Base-by-base conservation (phyloP, 1,140 invertebrate species). In the Camponotus pennsylvanicus region DNA sequence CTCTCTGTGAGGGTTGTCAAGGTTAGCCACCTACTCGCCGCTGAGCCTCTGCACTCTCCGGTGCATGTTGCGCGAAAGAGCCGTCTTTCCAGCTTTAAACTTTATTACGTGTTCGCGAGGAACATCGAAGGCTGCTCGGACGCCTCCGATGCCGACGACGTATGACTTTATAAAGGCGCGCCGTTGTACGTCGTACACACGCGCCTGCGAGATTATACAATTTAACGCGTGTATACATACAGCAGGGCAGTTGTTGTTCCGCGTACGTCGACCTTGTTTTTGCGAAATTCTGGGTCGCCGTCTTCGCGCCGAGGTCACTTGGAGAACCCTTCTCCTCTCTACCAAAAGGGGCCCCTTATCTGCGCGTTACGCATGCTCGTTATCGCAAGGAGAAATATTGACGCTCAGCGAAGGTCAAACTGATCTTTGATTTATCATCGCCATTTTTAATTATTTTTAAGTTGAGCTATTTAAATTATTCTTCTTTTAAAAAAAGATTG, bases 1-100 rank as follows among this genome's bases (percentile, higher is more conserved):
- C 45, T 76, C 71, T 76, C 32, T 88, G 75, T 83, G 85, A 90
- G 92, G 87, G 89, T 92, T 88, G 91, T 93, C 92, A 93, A 93
- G 93, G 93, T 93, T 93, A 93, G 92, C 92, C 91, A 93, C 91
- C 92, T 93, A 93, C 91, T 93, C 91, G 87, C 66, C 80, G 87
- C 66, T 71, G 64, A 34, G 85, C 85, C 67, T 63, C 76, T 85
- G 86, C 88, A 87, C 86, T 83, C 79, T 45, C 18, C 71, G 82
- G 73, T 88, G 88, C 88, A 86, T 85, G 84, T 79, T 15, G 49
- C 13, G 15, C 49, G 49, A 52, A 15, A 52, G 71, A 89, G 77
- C 69, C 76, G 85, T 76, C 79, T 89, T 85, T 82, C 85, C 88
- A 85, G 88, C 86, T 87, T 90, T 87, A 79, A 90, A 89, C 73